Percentiles rank a stretch among this genome's conserved stretches.
These are phyloP conservation scores for Pelusios castaneus DNA, from an alignment of 2,113 vertebrate genomes.

Conservation along the genomic window DNA sequence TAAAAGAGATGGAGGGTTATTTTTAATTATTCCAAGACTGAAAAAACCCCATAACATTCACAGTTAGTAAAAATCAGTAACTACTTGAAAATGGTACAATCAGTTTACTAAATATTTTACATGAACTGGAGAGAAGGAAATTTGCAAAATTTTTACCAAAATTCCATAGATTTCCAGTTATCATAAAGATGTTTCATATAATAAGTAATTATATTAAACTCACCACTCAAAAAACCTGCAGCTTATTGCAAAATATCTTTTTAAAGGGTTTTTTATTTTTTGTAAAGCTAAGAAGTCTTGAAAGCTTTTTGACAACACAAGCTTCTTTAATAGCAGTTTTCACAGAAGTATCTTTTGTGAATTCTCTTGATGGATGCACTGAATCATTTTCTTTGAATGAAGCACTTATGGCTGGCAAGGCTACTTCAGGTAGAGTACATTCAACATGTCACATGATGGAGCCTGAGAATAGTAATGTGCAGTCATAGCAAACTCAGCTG, in stretches of 20 bases:
- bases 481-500: not conserved
- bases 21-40: not conserved
- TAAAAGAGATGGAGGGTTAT: not conserved
- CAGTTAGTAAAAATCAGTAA: not conserved
- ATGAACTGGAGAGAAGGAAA: not conserved
- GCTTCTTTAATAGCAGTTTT: slow-evolving; percentile 18
- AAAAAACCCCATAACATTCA: not conserved
- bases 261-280: slow-evolving; percentile 37
- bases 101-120: not conserved
- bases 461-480: not conserved
- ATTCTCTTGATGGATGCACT: slow-evolving; percentile 3
- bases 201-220: not conserved
- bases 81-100: not conserved
- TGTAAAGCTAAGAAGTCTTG: not conserved
- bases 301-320: slow-evolving; percentile 35
- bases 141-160: not conserved
- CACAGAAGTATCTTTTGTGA: not conserved
- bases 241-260: slow-evolving; percentile 4
- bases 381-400: not conserved
- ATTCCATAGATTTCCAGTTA: not conserved
- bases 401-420: not conserved
- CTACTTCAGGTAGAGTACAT: not conserved
- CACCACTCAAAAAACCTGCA: not conserved
- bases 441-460: not conserved
- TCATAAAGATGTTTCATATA: not conserved